Percentiles rank a stretch among this genome's conserved stretches.
These are phyloP conservation scores for Cheiracanthium punctorium DNA, from an alignment of 2,888 invertebrate species.

Conservation along the genomic window DNA sequence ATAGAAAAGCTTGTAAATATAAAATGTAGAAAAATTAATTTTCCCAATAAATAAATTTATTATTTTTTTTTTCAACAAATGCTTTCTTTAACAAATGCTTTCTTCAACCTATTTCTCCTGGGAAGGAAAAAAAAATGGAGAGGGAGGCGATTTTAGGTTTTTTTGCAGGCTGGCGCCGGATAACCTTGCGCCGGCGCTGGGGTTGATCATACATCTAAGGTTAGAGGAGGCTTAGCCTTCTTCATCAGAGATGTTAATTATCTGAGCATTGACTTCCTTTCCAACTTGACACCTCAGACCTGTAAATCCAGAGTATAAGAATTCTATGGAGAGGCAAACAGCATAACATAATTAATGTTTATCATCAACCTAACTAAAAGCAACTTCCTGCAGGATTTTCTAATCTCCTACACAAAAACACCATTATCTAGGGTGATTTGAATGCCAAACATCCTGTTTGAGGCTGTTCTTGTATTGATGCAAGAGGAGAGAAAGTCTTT, in stretches of 20 bases:
- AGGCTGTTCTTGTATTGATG: slow-evolving; percentile 16
- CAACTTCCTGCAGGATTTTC: slow-evolving; percentile 5
- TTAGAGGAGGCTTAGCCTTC: not conserved
- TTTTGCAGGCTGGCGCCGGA: too few relatives aligned
- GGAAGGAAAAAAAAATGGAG: too few relatives aligned
- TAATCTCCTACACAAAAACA: slow-evolving; percentile 8
- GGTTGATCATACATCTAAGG: too few relatives aligned
- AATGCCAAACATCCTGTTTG: slow-evolving; percentile 32
- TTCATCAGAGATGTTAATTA: slow-evolving; percentile 17
- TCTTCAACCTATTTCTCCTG: too few relatives aligned
- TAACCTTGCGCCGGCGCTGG: too few relatives aligned
- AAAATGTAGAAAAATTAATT: too few relatives aligned
- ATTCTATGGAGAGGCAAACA: slow-evolving; percentile 7
- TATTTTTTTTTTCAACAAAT: too few relatives aligned
- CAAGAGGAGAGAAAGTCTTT: slow-evolving; percentile 14
- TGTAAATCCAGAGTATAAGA: slow-evolving; percentile 8
- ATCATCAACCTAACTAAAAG: slow-evolving; percentile 23
- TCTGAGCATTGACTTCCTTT: not conserved
- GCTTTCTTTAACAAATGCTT: too few relatives aligned
- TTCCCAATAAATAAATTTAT: too few relatives aligned
- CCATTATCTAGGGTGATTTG: slow-evolving; percentile 16
- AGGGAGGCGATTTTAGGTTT: too few relatives aligned
- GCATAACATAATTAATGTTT: slow-evolving; percentile 22
- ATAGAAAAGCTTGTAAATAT: too few relatives aligned
- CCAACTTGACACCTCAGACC: not conserved